Evolutionary conservation across 1,140 invertebrate genomes (phyloP).

Genomic region (Zophobas morio): DNA sequence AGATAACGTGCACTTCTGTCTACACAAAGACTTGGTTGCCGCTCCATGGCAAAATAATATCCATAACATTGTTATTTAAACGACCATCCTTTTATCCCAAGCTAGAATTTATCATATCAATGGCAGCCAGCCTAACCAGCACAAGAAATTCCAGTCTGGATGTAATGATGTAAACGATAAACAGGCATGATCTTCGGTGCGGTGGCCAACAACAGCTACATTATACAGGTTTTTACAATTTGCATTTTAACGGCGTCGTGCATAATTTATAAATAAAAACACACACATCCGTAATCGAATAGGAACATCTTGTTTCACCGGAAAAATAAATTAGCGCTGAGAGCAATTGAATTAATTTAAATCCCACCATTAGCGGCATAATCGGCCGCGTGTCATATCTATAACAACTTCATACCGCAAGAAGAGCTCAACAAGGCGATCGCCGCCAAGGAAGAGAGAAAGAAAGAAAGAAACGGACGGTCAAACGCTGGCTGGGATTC

Average conservation of each 20-base stretch:
- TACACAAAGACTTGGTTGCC: no score
- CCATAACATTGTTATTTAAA: conserved; percentile 14
- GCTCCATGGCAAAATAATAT: not conserved
- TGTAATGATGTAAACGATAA: conserved; percentile 7
- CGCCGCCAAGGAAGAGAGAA: conserved; percentile 7
- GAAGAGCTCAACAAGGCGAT: not conserved
- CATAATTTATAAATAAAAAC: conserved; percentile 30
- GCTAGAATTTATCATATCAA: conserved; percentile 28
- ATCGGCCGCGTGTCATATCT: conserved; percentile 2
- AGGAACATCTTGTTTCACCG: conserved; percentile 11
- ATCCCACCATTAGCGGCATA: conserved; percentile 20
- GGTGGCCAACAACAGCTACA: conserved; percentile 46
- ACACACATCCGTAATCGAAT: conserved; percentile 14
- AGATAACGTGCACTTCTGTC: not conserved
- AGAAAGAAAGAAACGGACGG: conserved; percentile 28
- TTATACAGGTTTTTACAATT: conserved; percentile 53
- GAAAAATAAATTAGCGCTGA: conserved; percentile 8
- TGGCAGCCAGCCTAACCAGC: conserved; percentile 17
- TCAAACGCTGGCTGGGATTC: conserved; percentile 43
- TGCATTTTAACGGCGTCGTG: conserved; percentile 53
- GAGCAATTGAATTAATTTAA: conserved; percentile 27
- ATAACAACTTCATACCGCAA: not conserved
- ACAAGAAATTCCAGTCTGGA: conserved; percentile 51
- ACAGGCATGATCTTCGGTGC: conserved; percentile 14
- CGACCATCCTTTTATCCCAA: not conserved